These are phyloP conservation scores for Leucania comma DNA, from an alignment of 2,888 invertebrate species.

Conservation along the genomic window DNA sequence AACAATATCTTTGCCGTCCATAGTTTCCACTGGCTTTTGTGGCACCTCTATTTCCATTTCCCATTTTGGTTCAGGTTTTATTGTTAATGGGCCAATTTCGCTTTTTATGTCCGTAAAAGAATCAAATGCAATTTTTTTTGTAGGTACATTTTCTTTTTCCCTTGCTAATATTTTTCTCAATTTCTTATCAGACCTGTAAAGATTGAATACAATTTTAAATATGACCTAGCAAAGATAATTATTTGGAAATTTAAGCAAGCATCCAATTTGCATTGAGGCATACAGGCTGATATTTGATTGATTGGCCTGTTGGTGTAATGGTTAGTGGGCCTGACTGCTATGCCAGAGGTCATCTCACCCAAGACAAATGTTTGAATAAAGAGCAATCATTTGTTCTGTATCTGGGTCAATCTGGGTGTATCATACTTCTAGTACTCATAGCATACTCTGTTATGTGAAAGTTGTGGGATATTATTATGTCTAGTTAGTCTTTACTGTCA, in stretches of 20 bases:
- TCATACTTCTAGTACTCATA: too few relatives aligned
- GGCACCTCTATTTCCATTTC: conserved; percentile 85
- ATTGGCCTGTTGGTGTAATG: too few relatives aligned
- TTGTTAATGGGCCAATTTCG: conserved; percentile 83
- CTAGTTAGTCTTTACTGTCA: too few relatives aligned
- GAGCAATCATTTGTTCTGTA: too few relatives aligned
- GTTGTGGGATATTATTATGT: too few relatives aligned
- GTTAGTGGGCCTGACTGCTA: too few relatives aligned
- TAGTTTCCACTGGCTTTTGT: conserved; percentile 75
- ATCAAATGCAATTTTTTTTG: conserved; percentile 88
- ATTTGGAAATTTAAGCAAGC: neutral
- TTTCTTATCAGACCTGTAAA: conserved; percentile 82
- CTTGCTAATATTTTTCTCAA: conserved; percentile 79
- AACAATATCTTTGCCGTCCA: conserved; percentile 83
- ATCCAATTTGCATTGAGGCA: neutral
- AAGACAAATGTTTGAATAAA: too few relatives aligned
- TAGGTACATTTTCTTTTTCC: conserved; percentile 74
- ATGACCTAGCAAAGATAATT: neutral
- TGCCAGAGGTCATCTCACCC: too few relatives aligned
- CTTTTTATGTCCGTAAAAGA: conserved; percentile 87
- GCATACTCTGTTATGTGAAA: too few relatives aligned
- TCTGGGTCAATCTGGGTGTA: too few relatives aligned
- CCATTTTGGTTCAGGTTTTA: conserved; percentile 87
- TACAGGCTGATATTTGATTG: neutral
- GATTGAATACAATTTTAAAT: neutral